Percentiles rank a stretch among this genome's conserved stretches.
Evolutionary conservation across 2,888 invertebrate species (phyloP).

Genomic region (Itoplectis maculator): DNA sequence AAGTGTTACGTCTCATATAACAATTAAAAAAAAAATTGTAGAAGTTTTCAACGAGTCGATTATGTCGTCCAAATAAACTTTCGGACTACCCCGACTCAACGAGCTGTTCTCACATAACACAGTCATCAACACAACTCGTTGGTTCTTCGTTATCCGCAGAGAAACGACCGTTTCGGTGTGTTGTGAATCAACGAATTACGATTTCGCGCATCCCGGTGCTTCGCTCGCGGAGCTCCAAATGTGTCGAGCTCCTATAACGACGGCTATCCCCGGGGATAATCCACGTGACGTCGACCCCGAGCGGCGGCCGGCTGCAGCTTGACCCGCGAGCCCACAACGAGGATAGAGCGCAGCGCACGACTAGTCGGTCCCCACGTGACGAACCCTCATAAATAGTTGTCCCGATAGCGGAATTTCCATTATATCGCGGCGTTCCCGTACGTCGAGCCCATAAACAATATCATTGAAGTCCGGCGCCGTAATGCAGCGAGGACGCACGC

Average conservation of each 20-base stretch:
- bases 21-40: no score
- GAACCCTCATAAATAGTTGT: constrained; percentile 78
- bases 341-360: background rate
- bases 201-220: background rate
- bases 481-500: constrained; percentile 48
- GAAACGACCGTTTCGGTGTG: background rate
- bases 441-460: constrained; percentile 80
- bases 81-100: no score
- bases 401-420: constrained; percentile 80
- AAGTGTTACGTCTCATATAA: no score
- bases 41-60: no score
- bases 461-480: constrained; percentile 75
- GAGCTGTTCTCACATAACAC: no score
- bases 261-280: constrained; percentile 66
- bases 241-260: background rate
- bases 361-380: constrained; percentile 70
- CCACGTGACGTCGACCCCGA: constrained; percentile 66
- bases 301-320: constrained; percentile 15
- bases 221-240: background rate
- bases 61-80: no score
- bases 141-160: background rate
- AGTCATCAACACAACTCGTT: no score
- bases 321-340: constrained; percentile 15
- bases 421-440: constrained; percentile 77
- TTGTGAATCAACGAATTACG: background rate